These are phyloP conservation scores for Pyrocephalus nanus DNA, from an alignment of 2,797 vertebrate genomes.

Conservation along the genomic window DNA sequence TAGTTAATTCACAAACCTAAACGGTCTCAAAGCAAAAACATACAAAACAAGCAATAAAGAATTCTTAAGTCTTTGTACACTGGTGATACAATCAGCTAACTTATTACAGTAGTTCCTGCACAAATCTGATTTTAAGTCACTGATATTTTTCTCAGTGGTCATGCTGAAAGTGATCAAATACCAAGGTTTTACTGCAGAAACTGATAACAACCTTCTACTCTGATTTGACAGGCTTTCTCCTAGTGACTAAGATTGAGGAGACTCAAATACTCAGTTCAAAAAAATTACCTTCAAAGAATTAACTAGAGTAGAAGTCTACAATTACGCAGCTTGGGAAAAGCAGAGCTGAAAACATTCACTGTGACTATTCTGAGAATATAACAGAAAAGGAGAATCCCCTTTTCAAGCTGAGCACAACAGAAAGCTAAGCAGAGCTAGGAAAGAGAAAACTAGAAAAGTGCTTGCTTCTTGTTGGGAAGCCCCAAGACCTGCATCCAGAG, in stretches of 20 bases:
- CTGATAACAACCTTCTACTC: not conserved
- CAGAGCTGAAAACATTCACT: not conserved
- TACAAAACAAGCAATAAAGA: not conserved
- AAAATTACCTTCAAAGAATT: not conserved
- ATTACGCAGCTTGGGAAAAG: not conserved
- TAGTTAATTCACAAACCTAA: constrained; percentile 4
- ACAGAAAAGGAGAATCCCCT: not conserved
- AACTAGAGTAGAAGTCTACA: not conserved
- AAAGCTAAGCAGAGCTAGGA: not conserved
- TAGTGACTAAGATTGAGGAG: not conserved
- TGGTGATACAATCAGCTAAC: not conserved
- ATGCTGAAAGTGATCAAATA: not conserved
- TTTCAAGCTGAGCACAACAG: not conserved
- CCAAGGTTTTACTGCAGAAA: not conserved
- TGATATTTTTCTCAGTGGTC: not conserved
- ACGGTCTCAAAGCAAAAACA: not conserved
- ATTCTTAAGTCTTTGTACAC: not conserved
- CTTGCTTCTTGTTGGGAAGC: not conserved
- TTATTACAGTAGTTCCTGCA: not conserved
- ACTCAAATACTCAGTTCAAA: not conserved
- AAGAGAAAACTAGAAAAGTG: not conserved
- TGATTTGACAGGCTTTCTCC: not conserved
- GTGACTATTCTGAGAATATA: not conserved
- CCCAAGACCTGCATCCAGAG: not conserved
- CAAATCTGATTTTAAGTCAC: not conserved